These are phyloP conservation scores for Carettochelys insculpta DNA, from an alignment of 2,113 vertebrate genomes.

Conservation along the genomic window DNA sequence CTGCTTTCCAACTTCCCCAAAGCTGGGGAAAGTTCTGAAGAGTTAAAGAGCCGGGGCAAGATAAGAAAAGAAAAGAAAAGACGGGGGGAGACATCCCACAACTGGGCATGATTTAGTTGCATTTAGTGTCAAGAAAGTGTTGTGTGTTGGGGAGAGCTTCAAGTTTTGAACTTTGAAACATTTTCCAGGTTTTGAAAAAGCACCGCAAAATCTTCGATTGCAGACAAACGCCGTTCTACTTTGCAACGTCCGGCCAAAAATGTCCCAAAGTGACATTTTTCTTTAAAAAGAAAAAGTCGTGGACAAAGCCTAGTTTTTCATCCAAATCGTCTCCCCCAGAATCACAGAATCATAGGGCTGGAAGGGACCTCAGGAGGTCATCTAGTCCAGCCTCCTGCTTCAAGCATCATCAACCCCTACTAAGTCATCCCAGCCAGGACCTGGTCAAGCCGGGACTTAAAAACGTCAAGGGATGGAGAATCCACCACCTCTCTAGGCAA, in stretches of 20 bases:
- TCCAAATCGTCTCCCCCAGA: not conserved
- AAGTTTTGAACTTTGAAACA: not conserved
- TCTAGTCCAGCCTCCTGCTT: too few species aligned
- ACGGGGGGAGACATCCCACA: not conserved
- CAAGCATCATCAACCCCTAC: too few species aligned
- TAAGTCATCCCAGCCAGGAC: too few species aligned
- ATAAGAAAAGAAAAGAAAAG: too few species aligned
- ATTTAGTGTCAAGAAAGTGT: not conserved
- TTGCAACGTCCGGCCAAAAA: not conserved
- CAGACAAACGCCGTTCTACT: not conserved
- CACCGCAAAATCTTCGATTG: not conserved
- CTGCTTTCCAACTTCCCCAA: fast-evolving
- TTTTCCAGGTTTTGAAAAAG: not conserved
- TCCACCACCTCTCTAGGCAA: too few species aligned
- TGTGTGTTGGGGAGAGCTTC: not conserved
- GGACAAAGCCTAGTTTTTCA: not conserved
- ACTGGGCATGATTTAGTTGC: not conserved
- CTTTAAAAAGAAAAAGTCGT: too few species aligned
- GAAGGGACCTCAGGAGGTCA: too few species aligned
- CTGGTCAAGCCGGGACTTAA: too few species aligned
- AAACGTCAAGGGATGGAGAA: too few species aligned
- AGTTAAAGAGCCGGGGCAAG: not conserved
- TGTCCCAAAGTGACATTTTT: not conserved
- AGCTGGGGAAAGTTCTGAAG: not conserved
- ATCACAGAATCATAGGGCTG: too few species aligned